phyloP scores from a whole-genome alignment of 2,113 vertebrate species.

The Eurypyga helias region DNA sequence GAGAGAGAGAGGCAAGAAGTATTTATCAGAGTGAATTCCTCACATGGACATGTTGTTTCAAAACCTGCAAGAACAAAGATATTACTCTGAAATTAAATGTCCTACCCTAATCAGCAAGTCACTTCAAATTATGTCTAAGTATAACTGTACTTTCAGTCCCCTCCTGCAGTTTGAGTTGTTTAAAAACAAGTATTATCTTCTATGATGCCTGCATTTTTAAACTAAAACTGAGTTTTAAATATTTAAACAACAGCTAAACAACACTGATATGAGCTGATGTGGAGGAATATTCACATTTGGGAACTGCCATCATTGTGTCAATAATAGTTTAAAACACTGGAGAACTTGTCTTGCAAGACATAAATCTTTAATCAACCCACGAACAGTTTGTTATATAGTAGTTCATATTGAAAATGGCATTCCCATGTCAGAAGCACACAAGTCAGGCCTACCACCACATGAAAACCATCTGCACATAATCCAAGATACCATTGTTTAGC shows the following conservation, averaged over 20 bases:
- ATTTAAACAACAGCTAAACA: slow-evolving; percentile 21
- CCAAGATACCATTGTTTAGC: not conserved
- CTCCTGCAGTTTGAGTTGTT: not conserved
- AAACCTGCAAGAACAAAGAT: slow-evolving; percentile 6
- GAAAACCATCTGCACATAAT: not conserved
- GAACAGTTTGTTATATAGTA: not conserved
- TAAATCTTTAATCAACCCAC: slow-evolving; percentile 31
- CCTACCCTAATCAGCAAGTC: not conserved
- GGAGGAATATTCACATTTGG: not conserved
- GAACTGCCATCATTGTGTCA: not conserved
- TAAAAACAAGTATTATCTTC: not conserved
- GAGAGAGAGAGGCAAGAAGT: slow-evolving; percentile 29
- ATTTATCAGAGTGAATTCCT: not conserved
- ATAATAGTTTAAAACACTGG: not conserved
- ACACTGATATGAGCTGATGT: not conserved
- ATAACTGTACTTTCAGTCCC: not conserved
- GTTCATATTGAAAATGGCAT: not conserved
- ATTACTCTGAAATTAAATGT: not conserved
- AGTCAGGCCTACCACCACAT: not conserved
- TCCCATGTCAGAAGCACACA: not conserved
- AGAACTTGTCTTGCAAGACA: not conserved
- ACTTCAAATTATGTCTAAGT: not conserved
- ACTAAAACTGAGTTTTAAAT: slow-evolving; percentile 1
- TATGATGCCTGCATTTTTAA: not conserved
- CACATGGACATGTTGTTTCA: not conserved